Conservation (phyloP, 2,113 vertebrate genomes). For the Neolamprologus sp. region DNA sequence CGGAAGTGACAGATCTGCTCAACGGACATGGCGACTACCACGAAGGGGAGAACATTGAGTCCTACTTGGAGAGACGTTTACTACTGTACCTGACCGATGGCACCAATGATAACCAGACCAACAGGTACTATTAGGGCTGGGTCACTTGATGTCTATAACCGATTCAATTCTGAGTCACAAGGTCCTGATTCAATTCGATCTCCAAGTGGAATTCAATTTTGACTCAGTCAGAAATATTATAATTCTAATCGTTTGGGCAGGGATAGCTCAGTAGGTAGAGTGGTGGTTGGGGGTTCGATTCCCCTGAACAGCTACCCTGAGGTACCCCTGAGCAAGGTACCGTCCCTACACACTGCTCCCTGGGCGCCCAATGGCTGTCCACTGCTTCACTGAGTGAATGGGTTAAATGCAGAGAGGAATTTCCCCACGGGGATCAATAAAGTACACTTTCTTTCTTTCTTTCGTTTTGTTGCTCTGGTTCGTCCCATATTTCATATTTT, state of each 20-base stretch:
- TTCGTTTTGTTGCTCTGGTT: fast-evolving
- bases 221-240: neutral
- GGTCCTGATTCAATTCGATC: neutral
- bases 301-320: too few relatives aligned
- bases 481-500: too few relatives aligned
- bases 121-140: conserved; percentile 70
- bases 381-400: too few relatives aligned
- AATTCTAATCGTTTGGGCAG: neutral
- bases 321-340: too few relatives aligned
- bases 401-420: too few relatives aligned
- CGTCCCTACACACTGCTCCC: too few relatives aligned
- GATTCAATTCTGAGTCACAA: neutral
- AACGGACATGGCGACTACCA: conserved; percentile 34
- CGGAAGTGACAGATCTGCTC: conserved; percentile 72
- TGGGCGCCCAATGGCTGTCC: too few relatives aligned
- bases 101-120: conserved; percentile 47
- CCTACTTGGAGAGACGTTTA: conserved; percentile 78
- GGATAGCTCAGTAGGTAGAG: too few relatives aligned
- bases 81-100: conserved; percentile 73
- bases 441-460: too few relatives aligned
- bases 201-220: neutral
- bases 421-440: too few relatives aligned
- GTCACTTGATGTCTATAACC: neutral
- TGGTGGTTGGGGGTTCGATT: too few relatives aligned
- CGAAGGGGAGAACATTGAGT: conserved; percentile 72